A percentile compares a stretch with the other conserved stretches of the same genome.
Conservation (phyloP, 2,797 vertebrate genomes). For the Pterois miles region DNA sequence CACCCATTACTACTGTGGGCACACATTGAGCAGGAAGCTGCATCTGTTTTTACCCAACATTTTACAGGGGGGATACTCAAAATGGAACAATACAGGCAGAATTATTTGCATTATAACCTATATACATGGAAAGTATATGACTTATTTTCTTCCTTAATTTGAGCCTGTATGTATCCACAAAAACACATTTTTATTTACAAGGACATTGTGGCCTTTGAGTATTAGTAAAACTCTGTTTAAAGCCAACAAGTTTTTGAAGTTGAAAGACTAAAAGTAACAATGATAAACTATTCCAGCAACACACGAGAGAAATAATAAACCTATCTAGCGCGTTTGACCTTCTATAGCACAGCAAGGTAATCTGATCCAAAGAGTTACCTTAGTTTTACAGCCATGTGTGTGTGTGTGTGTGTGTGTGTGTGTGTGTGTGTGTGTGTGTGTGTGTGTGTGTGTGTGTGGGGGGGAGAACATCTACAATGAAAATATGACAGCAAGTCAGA, state of each 20-base stretch:
- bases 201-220: conserved; percentile 3
- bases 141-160: background rate
- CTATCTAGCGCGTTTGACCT: conserved; percentile 44
- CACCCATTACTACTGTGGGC: conserved; percentile 73
- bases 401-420: background rate
- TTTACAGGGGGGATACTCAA: background rate
- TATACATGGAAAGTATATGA: background rate
- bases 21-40: conserved; percentile 67
- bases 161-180: background rate
- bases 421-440: background rate
- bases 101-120: background rate
- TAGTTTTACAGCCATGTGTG: background rate
- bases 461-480: conserved; percentile 27
- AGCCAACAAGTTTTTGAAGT: conserved; percentile 48
- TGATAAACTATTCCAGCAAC: conserved; percentile 13
- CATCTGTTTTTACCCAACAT: conserved; percentile 17
- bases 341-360: conserved; percentile 31
- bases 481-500: conserved; percentile 54
- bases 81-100: conserved; percentile 70
- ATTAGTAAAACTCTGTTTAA: background rate
- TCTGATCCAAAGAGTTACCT: conserved; percentile 37
- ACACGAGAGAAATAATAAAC: conserved; percentile 40
- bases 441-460: background rate
- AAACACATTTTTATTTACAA: background rate
- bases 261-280: conserved; percentile 18